These are phyloP conservation scores for Tauraco erythrolophus DNA, from an alignment of 2,113 vertebrate species.

Conservation along the genomic window DNA sequence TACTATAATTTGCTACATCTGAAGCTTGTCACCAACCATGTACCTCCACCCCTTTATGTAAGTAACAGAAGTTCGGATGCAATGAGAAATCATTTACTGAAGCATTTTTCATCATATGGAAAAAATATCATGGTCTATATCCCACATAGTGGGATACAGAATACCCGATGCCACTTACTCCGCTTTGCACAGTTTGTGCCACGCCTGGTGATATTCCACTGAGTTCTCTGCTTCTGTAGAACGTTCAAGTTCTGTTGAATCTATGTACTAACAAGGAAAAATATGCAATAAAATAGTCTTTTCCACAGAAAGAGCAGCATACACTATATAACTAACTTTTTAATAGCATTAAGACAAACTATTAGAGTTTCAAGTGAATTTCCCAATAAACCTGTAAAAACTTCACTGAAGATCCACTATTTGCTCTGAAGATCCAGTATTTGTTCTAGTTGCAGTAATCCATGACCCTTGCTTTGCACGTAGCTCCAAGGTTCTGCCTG, in stretches of 20 bases:
- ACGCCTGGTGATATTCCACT: conserved; percentile 81
- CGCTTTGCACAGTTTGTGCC: conserved; percentile 83
- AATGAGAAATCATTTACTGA: neutral
- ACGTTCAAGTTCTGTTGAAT: conserved; percentile 79
- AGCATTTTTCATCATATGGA: neutral
- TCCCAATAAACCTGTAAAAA: neutral
- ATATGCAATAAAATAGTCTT: neutral
- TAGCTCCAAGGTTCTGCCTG: neutral
- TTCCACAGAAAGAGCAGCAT: neutral
- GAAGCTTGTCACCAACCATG: neutral
- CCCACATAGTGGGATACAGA: neutral
- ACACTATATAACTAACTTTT: neutral
- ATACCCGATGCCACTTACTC: conserved; percentile 73
- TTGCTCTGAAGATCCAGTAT: neutral
- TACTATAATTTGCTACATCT: neutral
- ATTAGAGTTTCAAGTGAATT: neutral
- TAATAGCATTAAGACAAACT: neutral
- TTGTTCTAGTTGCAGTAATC: neutral
- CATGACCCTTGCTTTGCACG: neutral
- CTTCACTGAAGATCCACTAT: neutral
- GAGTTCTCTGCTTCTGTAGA: conserved; percentile 74
- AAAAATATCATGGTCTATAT: neutral
- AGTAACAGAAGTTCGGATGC: neutral
- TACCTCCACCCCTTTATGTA: neutral
- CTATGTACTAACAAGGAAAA: conserved; percentile 78